Conservation (phyloP, 2,113 vertebrate species). For the Argyrosomus japonicus region DNA sequence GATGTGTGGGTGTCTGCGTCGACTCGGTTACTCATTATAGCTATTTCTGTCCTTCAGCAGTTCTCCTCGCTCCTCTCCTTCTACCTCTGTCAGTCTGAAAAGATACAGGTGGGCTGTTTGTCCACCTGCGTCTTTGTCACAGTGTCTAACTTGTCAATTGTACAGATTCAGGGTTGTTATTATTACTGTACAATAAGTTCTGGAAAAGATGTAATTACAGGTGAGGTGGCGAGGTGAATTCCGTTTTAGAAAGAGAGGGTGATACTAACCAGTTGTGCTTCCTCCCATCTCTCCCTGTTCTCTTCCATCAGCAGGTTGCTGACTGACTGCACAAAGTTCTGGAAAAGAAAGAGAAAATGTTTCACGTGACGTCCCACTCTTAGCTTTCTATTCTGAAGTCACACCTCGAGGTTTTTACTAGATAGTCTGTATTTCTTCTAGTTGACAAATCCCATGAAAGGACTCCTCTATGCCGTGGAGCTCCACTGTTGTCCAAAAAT, state of each 20-base stretch:
- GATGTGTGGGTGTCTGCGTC: conserved; percentile 61
- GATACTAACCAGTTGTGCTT: conserved; percentile 92
- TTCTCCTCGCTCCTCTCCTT: conserved; percentile 3
- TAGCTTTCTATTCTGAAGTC: not conserved
- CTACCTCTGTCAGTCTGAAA: conserved; percentile 42
- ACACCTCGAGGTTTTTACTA: not conserved
- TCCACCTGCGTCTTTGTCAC: conserved; percentile 64
- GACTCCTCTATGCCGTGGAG: not conserved
- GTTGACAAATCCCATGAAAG: not conserved
- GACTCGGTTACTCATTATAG: conserved; percentile 54
- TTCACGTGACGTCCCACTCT: not conserved
- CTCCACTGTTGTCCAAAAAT: not conserved
- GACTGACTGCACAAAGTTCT: conserved; percentile 98
- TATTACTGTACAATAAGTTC: conserved; percentile 22
- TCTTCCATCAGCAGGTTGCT: conserved; percentile 96
- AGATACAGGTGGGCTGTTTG: conserved; percentile 58
- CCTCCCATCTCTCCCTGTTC: conserved; percentile 95
- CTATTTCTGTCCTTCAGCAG: conserved; percentile 58
- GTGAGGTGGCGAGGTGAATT: not conserved
- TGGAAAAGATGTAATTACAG: conserved; percentile 37
- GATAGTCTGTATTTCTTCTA: not conserved
- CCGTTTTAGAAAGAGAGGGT: conserved; percentile 2
- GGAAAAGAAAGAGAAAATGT: conserved; percentile 45
- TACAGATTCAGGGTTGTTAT: conserved; percentile 9
- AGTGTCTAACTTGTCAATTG: conserved; percentile 1